Evolutionary conservation across 2,113 vertebrate genomes (phyloP).

Genomic region (Henicopernis longicauda): DNA sequence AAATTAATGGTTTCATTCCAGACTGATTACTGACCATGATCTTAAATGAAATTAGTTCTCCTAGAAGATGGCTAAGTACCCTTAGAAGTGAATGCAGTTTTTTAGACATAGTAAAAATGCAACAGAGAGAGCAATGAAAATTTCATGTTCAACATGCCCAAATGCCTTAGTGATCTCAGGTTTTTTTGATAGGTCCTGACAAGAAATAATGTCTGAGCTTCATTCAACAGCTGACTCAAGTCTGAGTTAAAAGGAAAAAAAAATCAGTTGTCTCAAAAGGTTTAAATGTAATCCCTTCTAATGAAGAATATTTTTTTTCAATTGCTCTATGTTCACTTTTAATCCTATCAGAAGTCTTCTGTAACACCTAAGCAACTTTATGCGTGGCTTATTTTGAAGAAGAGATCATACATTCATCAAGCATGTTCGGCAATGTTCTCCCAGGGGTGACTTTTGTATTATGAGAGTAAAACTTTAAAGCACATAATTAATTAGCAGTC

Average conservation of each 20-base stretch:
- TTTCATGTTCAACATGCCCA: not conserved
- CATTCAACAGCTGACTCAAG: slow-evolving; percentile 17
- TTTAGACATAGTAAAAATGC: not conserved
- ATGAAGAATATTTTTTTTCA: not conserved
- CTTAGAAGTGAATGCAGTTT: not conserved
- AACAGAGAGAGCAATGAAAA: not conserved
- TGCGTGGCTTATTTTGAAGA: not conserved
- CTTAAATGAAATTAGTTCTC: slow-evolving; percentile 18
- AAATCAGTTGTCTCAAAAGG: not conserved
- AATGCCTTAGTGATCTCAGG: not conserved
- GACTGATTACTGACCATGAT: not conserved
- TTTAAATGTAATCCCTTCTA: slow-evolving; percentile 41
- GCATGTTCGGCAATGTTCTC: not conserved
- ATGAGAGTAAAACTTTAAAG: not conserved
- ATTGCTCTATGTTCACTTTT: not conserved
- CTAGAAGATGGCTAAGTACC: not conserved
- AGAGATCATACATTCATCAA: not conserved
- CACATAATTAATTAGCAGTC: not conserved
- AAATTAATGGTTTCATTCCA: slow-evolving; percentile 47
- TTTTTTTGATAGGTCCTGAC: not conserved
- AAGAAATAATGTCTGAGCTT: slow-evolving; percentile 30
- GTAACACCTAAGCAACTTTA: not conserved
- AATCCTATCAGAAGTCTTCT: slow-evolving; percentile 19
- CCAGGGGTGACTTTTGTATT: not conserved
- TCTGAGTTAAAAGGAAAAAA: slow-evolving; percentile 1